Base-by-base conservation (phyloP, 2,113 vertebrate genomes). In the Periophthalmodon schlosseri region DNA sequence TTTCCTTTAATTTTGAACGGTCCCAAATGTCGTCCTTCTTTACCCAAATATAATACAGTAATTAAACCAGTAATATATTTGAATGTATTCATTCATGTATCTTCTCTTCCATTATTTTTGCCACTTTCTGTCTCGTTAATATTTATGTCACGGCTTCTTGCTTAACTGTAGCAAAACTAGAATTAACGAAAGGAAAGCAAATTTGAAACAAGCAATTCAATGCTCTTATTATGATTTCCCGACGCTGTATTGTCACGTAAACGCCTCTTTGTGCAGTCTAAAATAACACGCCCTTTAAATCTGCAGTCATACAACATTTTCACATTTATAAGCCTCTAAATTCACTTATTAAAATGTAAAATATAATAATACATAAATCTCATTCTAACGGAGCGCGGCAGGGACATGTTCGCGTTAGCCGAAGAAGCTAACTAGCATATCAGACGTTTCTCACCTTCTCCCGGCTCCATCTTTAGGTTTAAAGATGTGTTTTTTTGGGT, bases 361-460 rank as follows among this genome's bases (percentile, higher is more conserved):
- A 13, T 16, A 44, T 44, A 3, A 65, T 11, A 8, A 16, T 8
- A 65, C 28, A 9, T 64, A 34, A 39, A 39, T 4, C 3, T 2
- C 0, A n/a, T 65, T 39, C 9, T 11, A 39, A 36, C 33, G 33
- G 5, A 14, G 60, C 28, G 21, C 34, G 49, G 36, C 36, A 12
- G 9, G 1, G 5, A 11, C 23, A 61, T 20, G 18, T 44, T 69
- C 60, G 39, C 23, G 63, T 78, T 71, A 84, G 69, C 75, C 16
- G 5, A 8, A 9, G 6, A 57, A 11, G 86, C 86, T 84, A 85
- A 56, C 63, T n/a, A 14, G 28, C 58, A 10, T 60, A 52, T 77
- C 67, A 70, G 34, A 34, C 23, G 2, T 14, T 10, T 71, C 7
- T 82, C 80, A 91, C 89, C 90, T 88, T 90, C 90, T 0, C 60